Base-by-base conservation (phyloP, 2,113 vertebrate species). In the Okapia johnstoni region DNA sequence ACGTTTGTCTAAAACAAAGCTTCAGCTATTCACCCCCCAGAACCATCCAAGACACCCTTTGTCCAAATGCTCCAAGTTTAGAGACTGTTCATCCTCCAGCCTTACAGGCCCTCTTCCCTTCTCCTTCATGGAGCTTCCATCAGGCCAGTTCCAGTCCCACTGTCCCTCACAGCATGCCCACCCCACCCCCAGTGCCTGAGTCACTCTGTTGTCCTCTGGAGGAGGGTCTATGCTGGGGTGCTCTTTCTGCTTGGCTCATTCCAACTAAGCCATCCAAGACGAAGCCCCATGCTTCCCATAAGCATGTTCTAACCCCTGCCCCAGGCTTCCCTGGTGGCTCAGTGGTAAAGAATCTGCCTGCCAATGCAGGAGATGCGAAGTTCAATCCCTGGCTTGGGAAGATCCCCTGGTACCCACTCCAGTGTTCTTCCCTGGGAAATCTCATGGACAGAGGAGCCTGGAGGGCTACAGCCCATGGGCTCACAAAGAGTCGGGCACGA, bases 91-190 rank as follows among this genome's bases (percentile, higher is more conserved):
- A 16, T 7, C 13, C 30, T 6, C 60, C 58, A 52, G 26, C 33
- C 16, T 4, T 19, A 16, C n/a, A 26, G 55, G 58, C 28, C 54
- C 92, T 36, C 25, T 2, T 17, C 23, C 66, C 5, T 40, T 26
- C 23, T 85, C 6, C 60, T 8, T 3, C 40, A 3, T 2, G 6
- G 13, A 28, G 55, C 30, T 81, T 36, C 9, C 17, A 1, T 25
- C 28, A 12, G 7, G 15, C 12, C 26, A 10, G 50, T 17, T 10
- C 7, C 5, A 4, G 10, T 1, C 8, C n/a, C 10, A 17, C 19
- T 21, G 36, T 1, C 48, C 0, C 57, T 5, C 33, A 17, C 30
- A 19, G 1, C 28, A 13, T 3, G 12, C n/a, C 48, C 11, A 8
- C 13, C 36, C 79, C 79, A 4, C 50, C 19, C 83, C 21, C 19